Evolutionary conservation across 2,888 invertebrate species (phyloP), one percentile per base, ranked within the genome.

Genomic region (Oligia latruncula): DNA sequence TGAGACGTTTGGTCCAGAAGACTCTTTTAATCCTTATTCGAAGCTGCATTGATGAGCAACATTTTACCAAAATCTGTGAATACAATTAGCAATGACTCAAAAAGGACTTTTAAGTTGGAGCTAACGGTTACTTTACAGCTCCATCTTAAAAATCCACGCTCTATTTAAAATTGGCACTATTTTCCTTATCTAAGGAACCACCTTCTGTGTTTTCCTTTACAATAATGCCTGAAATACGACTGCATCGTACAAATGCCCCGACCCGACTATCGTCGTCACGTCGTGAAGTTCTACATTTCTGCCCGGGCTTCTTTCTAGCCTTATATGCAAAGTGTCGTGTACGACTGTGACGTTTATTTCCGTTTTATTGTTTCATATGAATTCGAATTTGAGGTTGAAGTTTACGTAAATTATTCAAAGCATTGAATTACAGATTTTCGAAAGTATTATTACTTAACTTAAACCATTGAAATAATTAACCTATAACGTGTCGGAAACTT

Each of bases 271-370:
- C 83, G 71, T 68, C 76, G 78, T 66, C 70, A 83, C 83, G 71
- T 68, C 76, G 78, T 66, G 71, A 83, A 76, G 46, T 85, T 85
- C 73, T 72, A 74, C 81, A 77, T 75, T 58, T 65, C 67, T 83
- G 74, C n/a, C 49, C 72, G 67, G 55, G 65, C 71, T 72, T 71
- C 58, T n/a, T 72, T 71, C 58, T n/a, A 49, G 65, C 40, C 55
- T 83, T 80, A 81, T 88, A 87, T 83, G 83, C 72, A 85, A 88
- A 87, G 76, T 80, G 84, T 78, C 55, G 77, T 67, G 40, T 75
- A 58, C 71, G 5, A 55, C 55, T 70, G 40, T 64, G 55, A 68
- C 17, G 20, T 77, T 83, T 78, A 78, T 83, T 75, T 83, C 46
- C 62, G 29, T 58, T 79, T 79, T 64, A 86, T 76, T 67, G 64